Evolutionary conservation across 2,797 vertebrate species (phyloP), one percentile per base, ranked within the genome.

Genomic region (Microctenopoma lineatum): DNA sequence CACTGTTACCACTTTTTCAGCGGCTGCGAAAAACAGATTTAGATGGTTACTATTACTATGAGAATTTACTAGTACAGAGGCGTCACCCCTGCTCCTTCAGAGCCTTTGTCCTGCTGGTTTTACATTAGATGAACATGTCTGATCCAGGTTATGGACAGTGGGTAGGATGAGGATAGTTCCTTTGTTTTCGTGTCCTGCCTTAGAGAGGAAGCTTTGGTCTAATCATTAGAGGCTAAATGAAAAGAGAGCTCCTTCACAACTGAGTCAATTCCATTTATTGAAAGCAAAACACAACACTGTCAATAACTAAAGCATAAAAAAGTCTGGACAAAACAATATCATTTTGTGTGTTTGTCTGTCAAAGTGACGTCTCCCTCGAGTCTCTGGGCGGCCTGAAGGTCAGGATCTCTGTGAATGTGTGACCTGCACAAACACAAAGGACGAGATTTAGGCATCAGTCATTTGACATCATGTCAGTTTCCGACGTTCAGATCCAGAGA

Each of bases 351-450:
- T 0, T 38, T 36, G 3, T 38, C 5, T 55, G 44, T 89, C 75
- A 95, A 73, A 95, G 92, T 16, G 93, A 90, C 0, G 94, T 95
- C 80, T 95, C 93, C 72, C 81, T 92, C 15, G 91, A 84, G 74
- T 94, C 94, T 66, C 84, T 90, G 25, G 79, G 82, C 0, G 94
- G 94, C 69, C 95, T 94, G 93, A 98, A 99, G 88, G 95, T 95
- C 84, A 97, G 62, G 56, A 99, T 95, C 85, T 98, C 97, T 85
- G 95, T 97, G 68, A 97, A 97, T 0, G 97, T 98, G 91, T 97
- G 95, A 87, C 96, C 98, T 99, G 90, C 10, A 41, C 9, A 59
- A 73, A 82, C 29, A 81, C 13, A 83, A 48, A 44, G 11, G 5
- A 71, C 4, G 0, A 54, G 0, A 5, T 38, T 56, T 6, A 51